A percentile compares a stretch with the other conserved stretches of the same genome.
Evolutionary conservation across 2,113 vertebrate species (phyloP).

Genomic region (Phylloscopus trochilus): DNA sequence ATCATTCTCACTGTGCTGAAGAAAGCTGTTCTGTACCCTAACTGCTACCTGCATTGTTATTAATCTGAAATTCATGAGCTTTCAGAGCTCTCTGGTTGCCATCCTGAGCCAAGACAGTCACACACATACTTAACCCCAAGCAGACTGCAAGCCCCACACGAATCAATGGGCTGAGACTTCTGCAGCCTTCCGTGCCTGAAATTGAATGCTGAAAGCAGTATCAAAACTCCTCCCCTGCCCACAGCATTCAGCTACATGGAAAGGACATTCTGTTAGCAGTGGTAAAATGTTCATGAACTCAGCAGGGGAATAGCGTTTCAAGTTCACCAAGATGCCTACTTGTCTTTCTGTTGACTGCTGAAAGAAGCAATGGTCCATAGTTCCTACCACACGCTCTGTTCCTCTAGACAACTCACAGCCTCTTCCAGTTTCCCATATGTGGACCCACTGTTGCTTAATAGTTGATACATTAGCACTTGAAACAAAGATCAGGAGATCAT

Average conservation of each 20-base stretch:
- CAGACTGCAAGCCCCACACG: not conserved
- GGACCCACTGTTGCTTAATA: not conserved
- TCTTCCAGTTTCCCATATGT: not conserved
- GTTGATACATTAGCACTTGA: not conserved
- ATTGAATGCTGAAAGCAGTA: not conserved
- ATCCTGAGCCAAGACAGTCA: not conserved
- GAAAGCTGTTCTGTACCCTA: not conserved
- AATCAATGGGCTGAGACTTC: not conserved
- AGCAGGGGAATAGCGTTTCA: not conserved
- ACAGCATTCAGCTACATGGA: not conserved
- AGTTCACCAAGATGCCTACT: not conserved
- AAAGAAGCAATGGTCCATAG: not conserved
- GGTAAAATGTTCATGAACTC: not conserved
- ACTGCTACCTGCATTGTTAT: not conserved
- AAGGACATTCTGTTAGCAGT: not conserved
- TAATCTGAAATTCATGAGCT: not conserved
- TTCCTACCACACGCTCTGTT: not conserved
- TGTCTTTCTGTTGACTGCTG: not conserved
- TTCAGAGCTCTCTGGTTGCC: not conserved
- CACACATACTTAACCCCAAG: not conserved
- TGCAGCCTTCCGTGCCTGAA: not conserved
- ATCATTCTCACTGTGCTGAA: not conserved
- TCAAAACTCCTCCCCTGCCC: not conserved
- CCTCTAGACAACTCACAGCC: not conserved
- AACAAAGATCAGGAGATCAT: not conserved